A percentile compares a stretch with the other conserved stretches of the same genome.
Conservation (phyloP, 2,888 invertebrate species). For the Aspidiotus rigidus region DNA sequence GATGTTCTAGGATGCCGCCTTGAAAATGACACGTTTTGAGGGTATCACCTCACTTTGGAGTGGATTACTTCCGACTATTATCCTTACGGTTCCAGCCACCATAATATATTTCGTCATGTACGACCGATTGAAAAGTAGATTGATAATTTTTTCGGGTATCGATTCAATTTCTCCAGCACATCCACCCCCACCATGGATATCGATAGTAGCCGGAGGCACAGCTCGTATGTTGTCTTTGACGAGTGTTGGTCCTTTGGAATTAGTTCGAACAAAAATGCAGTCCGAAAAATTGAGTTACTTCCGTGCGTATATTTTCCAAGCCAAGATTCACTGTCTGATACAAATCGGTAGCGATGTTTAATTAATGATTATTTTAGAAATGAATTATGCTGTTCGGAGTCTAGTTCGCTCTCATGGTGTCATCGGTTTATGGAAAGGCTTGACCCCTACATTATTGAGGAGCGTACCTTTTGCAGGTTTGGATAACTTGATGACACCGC, state of each 20-base stretch:
- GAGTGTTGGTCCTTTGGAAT: conserved; percentile 86
- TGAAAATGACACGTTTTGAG: conserved; percentile 82
- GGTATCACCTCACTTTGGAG: conserved; percentile 91
- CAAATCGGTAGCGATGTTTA: conserved; percentile 7
- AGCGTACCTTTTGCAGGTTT: conserved; percentile 88
- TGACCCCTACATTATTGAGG: conserved; percentile 75
- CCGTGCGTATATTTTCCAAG: conserved; percentile 46
- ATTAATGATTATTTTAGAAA: conserved; percentile 45
- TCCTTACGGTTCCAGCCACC: conserved; percentile 92
- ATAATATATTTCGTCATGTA: conserved; percentile 95
- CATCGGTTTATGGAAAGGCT: conserved; percentile 75
- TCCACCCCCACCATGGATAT: conserved; percentile 47
- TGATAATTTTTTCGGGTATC: conserved; percentile 49
- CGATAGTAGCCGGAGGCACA: conserved; percentile 72
- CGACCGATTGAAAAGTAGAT: conserved; percentile 68
- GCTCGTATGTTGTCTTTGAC: conserved; percentile 76
- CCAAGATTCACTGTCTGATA: background rate
- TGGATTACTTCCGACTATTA: conserved; percentile 88
- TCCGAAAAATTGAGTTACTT: conserved; percentile 76
- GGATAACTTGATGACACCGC: no score
- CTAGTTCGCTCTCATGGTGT: conserved; percentile 59
- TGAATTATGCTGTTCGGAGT: conserved; percentile 51
- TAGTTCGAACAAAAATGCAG: conserved; percentile 97
- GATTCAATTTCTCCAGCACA: background rate
- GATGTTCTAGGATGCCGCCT: conserved; percentile 74